phyloP scores from a whole-genome alignment of 37 sponge, comb jelly and placozoan genomes.

The Aplysina aerophoba region DNA sequence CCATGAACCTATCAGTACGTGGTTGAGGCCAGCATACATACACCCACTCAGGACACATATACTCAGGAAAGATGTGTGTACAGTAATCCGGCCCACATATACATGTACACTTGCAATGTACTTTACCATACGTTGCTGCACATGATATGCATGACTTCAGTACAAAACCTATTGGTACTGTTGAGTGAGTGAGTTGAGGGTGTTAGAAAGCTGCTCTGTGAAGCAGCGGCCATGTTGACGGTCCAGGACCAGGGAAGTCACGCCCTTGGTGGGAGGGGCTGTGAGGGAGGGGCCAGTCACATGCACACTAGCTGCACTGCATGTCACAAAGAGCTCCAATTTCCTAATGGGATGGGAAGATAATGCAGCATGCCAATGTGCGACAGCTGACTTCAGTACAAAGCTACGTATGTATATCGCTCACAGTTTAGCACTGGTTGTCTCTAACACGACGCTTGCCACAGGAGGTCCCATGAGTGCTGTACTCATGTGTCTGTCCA shows the following conservation, averaged over 20 bases:
- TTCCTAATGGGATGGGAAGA: slow-evolving; percentile 21
- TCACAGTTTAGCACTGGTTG: slow-evolving; percentile 51
- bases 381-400: background rate
- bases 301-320: background rate
- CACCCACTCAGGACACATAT: too few relatives aligned
- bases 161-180: too few relatives aligned
- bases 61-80: too few relatives aligned
- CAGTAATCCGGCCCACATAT: too few relatives aligned
- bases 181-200: background rate
- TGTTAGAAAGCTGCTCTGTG: slow-evolving; percentile 13
- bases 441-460: slow-evolving; percentile 53
- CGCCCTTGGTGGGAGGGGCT: background rate
- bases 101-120: too few relatives aligned
- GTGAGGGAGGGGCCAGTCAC: background rate
- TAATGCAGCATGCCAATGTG: slow-evolving; percentile 36
- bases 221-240: background rate
- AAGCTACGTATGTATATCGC: background rate
- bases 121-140: too few relatives aligned
- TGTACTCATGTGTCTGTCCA: slow-evolving; percentile 8
- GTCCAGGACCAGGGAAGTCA: background rate
- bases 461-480: slow-evolving; percentile 21
- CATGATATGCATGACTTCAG: background rate
- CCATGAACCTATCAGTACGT: too few relatives aligned
- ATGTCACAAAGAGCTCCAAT: slow-evolving; percentile 7
- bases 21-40: too few relatives aligned